These are phyloP conservation scores for Urophycis tenuis DNA, from an alignment of 2,797 vertebrate species.

Conservation along the genomic window DNA sequence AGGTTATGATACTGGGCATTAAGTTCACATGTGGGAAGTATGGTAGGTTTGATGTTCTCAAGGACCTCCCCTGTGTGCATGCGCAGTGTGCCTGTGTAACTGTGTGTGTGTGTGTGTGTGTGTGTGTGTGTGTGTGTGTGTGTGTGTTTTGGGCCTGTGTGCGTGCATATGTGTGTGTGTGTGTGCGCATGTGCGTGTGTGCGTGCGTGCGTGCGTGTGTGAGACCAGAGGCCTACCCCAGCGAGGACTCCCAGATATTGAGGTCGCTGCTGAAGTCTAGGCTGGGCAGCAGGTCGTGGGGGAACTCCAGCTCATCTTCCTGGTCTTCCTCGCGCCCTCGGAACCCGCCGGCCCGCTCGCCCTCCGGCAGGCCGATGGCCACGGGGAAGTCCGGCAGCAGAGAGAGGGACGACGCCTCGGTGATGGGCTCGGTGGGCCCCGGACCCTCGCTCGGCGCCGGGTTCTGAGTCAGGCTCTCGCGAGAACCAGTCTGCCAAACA, in stretches of 20 bases:
- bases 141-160: not conserved
- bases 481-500: slow-evolving; percentile 42
- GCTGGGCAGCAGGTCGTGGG: slow-evolving; percentile 74
- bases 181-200: not conserved
- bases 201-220: not conserved
- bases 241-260: slow-evolving; percentile 71
- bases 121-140: not conserved
- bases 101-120: not conserved
- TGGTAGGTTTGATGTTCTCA: not conserved
- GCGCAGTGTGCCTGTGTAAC: not conserved
- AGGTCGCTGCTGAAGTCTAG: slow-evolving; percentile 75
- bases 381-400: slow-evolving; percentile 53
- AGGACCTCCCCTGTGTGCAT: not conserved
- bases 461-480: slow-evolving; percentile 40
- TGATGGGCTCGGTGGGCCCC: slow-evolving; percentile 27
- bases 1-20: not conserved
- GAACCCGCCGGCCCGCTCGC: not conserved
- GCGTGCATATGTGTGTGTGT: not conserved
- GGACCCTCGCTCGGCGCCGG: slow-evolving; percentile 26
- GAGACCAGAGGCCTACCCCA: slow-evolving; percentile 59
- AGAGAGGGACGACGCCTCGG: not conserved
- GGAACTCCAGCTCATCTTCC: slow-evolving; percentile 74
- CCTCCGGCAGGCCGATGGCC: slow-evolving; percentile 53
- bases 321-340: slow-evolving; percentile 27
- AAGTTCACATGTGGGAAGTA: not conserved